Evolutionary conservation across 1,140 invertebrate genomes (phyloP).

Genomic region (Medauroidea extradentata): DNA sequence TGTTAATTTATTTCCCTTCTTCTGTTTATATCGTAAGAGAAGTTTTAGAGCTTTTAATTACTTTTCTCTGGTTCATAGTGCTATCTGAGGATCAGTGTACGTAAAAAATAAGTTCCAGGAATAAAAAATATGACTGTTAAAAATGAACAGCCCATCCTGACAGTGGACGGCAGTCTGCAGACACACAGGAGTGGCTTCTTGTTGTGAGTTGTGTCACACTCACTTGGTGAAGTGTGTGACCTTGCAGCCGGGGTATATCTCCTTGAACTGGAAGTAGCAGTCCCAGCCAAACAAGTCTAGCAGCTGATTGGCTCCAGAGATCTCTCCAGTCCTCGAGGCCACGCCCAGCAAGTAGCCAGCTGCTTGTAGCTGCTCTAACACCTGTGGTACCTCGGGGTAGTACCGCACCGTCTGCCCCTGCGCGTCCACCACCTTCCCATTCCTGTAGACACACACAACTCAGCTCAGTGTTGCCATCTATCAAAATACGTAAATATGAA

Average conservation of each 20-base stretch:
- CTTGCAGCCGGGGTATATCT: slow-evolving; percentile 74
- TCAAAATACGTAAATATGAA: too few species aligned
- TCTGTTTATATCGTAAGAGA: too few species aligned
- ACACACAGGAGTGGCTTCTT: slow-evolving; percentile 12
- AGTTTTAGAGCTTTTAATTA: too few species aligned
- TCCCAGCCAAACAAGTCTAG: slow-evolving; percentile 64
- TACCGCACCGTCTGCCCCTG: slow-evolving; percentile 46
- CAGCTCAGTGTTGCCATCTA: too few species aligned
- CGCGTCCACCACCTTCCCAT: slow-evolving; percentile 51
- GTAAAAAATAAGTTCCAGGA: slow-evolving; percentile 12
- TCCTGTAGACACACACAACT: slow-evolving; percentile 34
- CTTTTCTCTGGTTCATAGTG: too few species aligned
- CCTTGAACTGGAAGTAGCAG: slow-evolving; percentile 62
- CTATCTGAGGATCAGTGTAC: too few species aligned
- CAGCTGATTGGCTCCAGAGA: slow-evolving; percentile 60
- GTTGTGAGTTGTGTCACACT: slow-evolving; percentile 27
- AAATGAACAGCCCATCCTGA: too few species aligned
- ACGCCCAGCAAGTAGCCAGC: slow-evolving; percentile 56
- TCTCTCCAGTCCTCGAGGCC: slow-evolving; percentile 63
- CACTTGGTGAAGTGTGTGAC: slow-evolving; percentile 63
- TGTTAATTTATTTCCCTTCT: too few species aligned
- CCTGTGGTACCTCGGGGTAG: slow-evolving; percentile 57
- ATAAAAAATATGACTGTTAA: background rate
- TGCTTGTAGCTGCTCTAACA: slow-evolving; percentile 52
- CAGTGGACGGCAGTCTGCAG: too few species aligned